These are phyloP conservation scores for Smittia aterrima DNA, from an alignment of 2,888 invertebrate species.

Conservation along the genomic window DNA sequence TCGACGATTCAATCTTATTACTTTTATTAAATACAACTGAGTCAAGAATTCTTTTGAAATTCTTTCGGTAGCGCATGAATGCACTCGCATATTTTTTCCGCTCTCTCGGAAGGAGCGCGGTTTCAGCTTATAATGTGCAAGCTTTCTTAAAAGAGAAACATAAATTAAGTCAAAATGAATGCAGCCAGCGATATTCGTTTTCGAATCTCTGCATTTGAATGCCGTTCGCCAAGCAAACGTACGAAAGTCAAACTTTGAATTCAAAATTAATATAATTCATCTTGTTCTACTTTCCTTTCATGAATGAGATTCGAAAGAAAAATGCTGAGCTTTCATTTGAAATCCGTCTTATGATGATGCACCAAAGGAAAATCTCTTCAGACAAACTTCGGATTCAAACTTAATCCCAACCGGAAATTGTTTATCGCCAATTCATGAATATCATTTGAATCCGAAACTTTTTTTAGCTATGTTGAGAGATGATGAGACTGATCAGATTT, in stretches of 20 bases:
- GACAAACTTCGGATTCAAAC: neutral
- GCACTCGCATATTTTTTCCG: no score
- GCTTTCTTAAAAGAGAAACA: neutral
- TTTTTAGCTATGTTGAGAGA: neutral
- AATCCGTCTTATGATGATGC: no score
- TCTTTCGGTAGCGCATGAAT: no score
- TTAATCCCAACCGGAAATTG: neutral
- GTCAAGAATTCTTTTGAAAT: no score
- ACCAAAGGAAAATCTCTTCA: neutral
- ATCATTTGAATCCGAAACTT: neutral
- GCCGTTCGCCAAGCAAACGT: neutral
- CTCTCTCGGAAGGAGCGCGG: no score
- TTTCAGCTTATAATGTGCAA: no score
- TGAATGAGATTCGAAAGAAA: neutral
- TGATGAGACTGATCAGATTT: neutral
- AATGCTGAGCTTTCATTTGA: conserved; percentile 13
- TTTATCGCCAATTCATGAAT: conserved; percentile 10
- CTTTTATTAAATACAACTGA: no score
- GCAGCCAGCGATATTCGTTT: conserved; percentile 11
- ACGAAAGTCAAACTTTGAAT: conserved; percentile 21
- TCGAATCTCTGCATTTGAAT: conserved; percentile 20
- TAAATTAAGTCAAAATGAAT: conserved; percentile 35
- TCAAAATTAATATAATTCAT: conserved; percentile 34
- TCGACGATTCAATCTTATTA: no score
- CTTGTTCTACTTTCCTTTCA: conserved; percentile 28